Percentiles rank a stretch among this genome's conserved stretches.
Evolutionary conservation across 2,113 vertebrate species (phyloP).

Genomic region (Halcyon malimbica): DNA sequence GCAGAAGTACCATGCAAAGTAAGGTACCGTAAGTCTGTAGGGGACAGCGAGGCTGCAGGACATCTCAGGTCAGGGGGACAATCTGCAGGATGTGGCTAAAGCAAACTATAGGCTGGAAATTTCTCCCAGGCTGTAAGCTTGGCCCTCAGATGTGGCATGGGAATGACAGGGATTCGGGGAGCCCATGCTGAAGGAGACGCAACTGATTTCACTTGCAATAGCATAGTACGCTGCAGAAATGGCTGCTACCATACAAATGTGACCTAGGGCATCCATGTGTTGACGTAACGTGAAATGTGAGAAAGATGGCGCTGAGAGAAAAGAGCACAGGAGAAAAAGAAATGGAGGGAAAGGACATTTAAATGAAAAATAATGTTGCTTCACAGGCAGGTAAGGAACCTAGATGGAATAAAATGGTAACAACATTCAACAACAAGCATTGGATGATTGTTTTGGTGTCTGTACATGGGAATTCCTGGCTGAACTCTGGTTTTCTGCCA

Average conservation of each 20-base stretch:
- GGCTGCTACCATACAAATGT: rapidly evolving
- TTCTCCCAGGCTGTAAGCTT: neutral
- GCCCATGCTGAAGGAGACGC: neutral
- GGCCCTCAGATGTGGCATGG: rapidly evolving
- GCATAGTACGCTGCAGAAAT: neutral
- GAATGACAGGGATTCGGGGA: neutral
- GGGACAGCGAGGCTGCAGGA: neutral
- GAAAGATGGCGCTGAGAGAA: neutral
- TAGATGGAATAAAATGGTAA: rapidly evolving
- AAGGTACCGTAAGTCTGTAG: neutral
- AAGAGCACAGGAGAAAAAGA: neutral
- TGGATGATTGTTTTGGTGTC: neutral
- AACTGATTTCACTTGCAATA: neutral
- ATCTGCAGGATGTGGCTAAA: rapidly evolving
- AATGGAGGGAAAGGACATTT: neutral
- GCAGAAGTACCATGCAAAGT: neutral
- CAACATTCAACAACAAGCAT: neutral
- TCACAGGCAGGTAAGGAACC: neutral
- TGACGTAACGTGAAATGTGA: neutral
- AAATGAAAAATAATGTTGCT: neutral
- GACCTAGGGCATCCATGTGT: neutral
- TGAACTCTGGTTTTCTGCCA: neutral
- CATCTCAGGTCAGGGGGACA: neutral
- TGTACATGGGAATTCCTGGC: neutral
- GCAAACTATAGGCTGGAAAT: neutral